phyloP scores from a whole-genome alignment of 2,888 invertebrate species.

The Anaspis maculata region DNA sequence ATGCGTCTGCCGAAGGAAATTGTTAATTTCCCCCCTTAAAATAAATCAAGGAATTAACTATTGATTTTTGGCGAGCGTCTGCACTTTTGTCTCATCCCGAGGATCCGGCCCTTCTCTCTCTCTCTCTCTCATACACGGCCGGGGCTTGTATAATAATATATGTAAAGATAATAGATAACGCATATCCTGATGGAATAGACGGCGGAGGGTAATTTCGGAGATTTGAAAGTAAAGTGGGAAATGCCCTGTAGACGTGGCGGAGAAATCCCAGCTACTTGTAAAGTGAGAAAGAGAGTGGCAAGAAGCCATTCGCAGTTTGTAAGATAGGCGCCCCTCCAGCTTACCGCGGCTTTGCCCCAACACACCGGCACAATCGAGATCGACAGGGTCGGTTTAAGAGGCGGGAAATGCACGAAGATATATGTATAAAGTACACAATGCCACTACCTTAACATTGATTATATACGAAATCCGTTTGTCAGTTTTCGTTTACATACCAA shows the following conservation, averaged over 20 bases:
- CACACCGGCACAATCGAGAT: slow-evolving; percentile 17
- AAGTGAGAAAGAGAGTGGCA: slow-evolving; percentile 22
- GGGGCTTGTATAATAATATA: too few relatives aligned
- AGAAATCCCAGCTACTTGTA: slow-evolving; percentile 21
- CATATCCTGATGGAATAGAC: slow-evolving; percentile 6
- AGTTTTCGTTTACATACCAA: slow-evolving; percentile 13
- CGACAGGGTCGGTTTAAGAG: slow-evolving; percentile 18
- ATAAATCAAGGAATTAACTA: too few relatives aligned
- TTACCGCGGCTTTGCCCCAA: slow-evolving; percentile 20
- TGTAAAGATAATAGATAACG: slow-evolving; percentile 15
- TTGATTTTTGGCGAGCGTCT: too few relatives aligned
- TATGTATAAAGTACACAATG: slow-evolving; percentile 16
- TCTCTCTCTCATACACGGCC: too few relatives aligned
- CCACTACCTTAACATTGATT: slow-evolving; percentile 18
- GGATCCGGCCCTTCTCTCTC: too few relatives aligned
- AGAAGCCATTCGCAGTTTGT: slow-evolving; percentile 26
- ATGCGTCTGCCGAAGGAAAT: too few relatives aligned
- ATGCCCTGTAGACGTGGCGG: slow-evolving; percentile 10
- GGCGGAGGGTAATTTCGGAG: slow-evolving; percentile 11
- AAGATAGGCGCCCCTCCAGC: slow-evolving; percentile 20
- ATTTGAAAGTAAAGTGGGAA: slow-evolving; percentile 14
- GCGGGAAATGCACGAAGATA: slow-evolving; percentile 14
- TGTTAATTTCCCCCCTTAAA: too few relatives aligned
- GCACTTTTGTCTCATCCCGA: too few relatives aligned
- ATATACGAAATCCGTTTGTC: slow-evolving; percentile 12